Evolutionary conservation across 2,888 invertebrate genomes (phyloP), one percentile per base, ranked within the genome.

Genomic region (Brachyptera putata): DNA sequence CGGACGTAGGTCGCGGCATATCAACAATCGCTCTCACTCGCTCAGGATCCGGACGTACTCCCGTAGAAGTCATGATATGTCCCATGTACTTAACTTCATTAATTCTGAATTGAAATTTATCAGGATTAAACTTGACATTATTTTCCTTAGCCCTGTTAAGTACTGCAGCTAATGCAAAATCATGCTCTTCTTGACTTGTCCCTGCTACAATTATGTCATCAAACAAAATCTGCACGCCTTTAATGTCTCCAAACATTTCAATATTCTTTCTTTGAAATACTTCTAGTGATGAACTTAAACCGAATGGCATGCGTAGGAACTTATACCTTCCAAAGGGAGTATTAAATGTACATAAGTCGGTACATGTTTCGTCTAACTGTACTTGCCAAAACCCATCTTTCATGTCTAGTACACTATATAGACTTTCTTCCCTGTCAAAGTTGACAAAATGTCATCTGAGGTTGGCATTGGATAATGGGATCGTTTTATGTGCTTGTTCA

Each of bases 191-290:
- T 21, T 62, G 58, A 11, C 55, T 49, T 21, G 13, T 34, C 16
- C 64, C 64, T 5, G 62, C 26, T n/a, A n/a, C n/a, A 24, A 64
- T 64, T 1, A 64, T 18, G 30, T 64, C 64, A 43, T 62, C 64
- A 46, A 22, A 62, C 9, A 60, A 34, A 13, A 58, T 53, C 48
- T 58, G 56, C 9, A 64, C 62, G 1, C 62, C 61, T 13, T 25
- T 14, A 18, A 64, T 14, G 39, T 59, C 59, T 9, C 61, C 63
- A 58, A 63, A 62, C 16, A 56, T 62, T 36, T 62, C 57, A n/a
- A 30, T 43, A 25, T 58, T 58, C 48, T 60, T 58, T 3, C 58
- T 9, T 14, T 60, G 62, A 39, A 64, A 64, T 4, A 64, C 61
- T 53, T 64, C 63, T 21, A 63, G 58, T 4, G 49, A 16, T 25